These are phyloP conservation scores for Holothuria scabra DNA, from an alignment of 53 echinoderm and acorn worm genomes.

Conservation along the genomic window DNA sequence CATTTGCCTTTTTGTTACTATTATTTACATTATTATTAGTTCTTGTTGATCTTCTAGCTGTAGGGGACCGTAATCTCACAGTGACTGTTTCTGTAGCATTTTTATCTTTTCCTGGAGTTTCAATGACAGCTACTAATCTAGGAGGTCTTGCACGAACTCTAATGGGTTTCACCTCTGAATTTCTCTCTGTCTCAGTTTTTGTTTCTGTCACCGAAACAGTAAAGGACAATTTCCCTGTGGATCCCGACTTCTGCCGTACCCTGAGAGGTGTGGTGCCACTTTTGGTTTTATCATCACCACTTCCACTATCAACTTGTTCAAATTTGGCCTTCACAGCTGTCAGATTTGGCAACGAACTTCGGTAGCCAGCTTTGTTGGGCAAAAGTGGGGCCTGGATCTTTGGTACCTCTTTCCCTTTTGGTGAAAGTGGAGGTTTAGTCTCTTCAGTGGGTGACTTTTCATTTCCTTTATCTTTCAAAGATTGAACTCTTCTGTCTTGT, in stretches of 20 bases:
- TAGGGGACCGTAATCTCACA: constrained; percentile 67
- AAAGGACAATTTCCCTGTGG: constrained; percentile 58
- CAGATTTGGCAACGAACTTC: constrained; percentile 82
- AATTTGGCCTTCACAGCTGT: constrained; percentile 80
- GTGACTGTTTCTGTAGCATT: constrained; percentile 70
- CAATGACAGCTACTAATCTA: constrained; percentile 77
- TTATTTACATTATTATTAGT: constrained; percentile 52
- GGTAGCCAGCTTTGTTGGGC: constrained; percentile 53
- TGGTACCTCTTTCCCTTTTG: constrained; percentile 37
- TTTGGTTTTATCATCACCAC: background rate
- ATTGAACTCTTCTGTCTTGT: constrained; percentile 52
- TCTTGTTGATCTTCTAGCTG: constrained; percentile 53
- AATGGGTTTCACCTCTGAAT: constrained; percentile 47
- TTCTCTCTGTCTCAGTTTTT: constrained; percentile 37
- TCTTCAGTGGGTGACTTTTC: background rate
- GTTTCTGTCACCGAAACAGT: constrained; percentile 66
- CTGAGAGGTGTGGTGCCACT: constrained; percentile 1
- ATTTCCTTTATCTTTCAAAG: constrained; percentile 4
- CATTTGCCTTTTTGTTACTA: constrained; percentile 42
- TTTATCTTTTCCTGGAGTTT: constrained; percentile 68
- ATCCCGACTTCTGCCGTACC: constrained; percentile 37
- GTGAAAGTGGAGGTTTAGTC: constrained; percentile 22
- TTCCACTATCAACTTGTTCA: constrained; percentile 58
- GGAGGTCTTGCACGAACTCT: constrained; percentile 59
- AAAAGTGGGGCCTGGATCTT: constrained; percentile 52